Base-by-base conservation (phyloP, 1,140 invertebrate species). In the Carposina sasakii region DNA sequence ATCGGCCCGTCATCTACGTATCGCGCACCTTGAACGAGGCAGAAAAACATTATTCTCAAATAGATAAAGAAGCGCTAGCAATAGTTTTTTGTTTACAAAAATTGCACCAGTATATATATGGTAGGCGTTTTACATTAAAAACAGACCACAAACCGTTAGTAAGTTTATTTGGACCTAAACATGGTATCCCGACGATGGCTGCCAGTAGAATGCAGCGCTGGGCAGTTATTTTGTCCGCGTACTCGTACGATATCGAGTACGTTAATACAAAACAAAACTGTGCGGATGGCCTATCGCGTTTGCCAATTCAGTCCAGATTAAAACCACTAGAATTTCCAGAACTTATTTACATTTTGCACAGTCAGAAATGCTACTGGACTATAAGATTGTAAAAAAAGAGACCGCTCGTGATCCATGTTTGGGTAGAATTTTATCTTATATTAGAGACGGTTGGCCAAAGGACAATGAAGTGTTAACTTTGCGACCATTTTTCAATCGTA, bases 101-200 rank as follows among this genome's bases (percentile, higher is more conserved):
- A 45, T 79, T 86, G 59, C 71, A 82, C 51, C 40, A 79, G 26
- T 85, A 76, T 40, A 34, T 87, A 4, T 85, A 68, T 56, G 85
- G 81, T 3, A 30, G 71, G 13, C 45, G 76, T 23, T 85, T 87
- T 45, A 74, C 54, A 2, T 41, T 87, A 4, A 44, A 65, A 3
- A 87, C 81, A 2, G 85, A 88, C 50, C 82, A 87, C 46, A 76
- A 81, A 36, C 73, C 85, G 2, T 50, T 87, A 22, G 36, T 79
- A 16, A 40, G 37, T 15, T 66, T 81, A 34, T 77, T 79, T 22
- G 56, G 67, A 19, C 24, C 61, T 48, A 50, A 57, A 16, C 10
- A 4, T 17, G 52, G 30, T 9, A 43, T 58, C 33, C 56, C 56
- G 4, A 23, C 24, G 10, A 39, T 15, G 20, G 30, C 47, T 2